Evolutionary conservation across 2,113 vertebrate genomes (phyloP), one percentile per base, ranked within the genome.

Genomic region (Anseranas semipalmata): DNA sequence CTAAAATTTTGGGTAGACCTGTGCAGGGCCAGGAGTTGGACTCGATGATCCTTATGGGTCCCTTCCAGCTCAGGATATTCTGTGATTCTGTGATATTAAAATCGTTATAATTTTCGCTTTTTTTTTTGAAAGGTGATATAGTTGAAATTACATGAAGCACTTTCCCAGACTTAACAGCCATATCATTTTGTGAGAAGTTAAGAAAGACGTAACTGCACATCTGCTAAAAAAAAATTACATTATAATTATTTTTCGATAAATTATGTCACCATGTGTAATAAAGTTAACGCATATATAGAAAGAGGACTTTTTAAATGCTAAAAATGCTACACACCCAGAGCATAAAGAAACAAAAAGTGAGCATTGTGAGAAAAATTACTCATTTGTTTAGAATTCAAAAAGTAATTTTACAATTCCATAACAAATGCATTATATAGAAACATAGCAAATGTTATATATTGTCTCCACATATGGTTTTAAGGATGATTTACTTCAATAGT

Each of bases 401-500:
- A 52, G 20, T 39, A 72, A 83, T 83, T 43, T 79, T 50, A 56
- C 12, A 72, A 21, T 63, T 89, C 70, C 28, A 71, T 35, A 85
- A 65, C 5, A 18, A 71, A 50, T 27, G 9, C 8, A 27, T 32
- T 53, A 30, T 27, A 77, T 6, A 74, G 37, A 21, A 93, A 52
- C 19, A 68, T 8, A 63, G 20, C 6, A 80, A 73, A 66, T 53
- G 25, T 37, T 90, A 76, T 1, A 79, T 52, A 70, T 77, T 90
- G 22, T 66, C 33, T 95, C 46, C n/a, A 87, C 37, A 87, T 46
- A 52, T 4, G 8, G 3, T 79, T 94, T 77, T 81, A 92, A 96
- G 67, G 32, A 88, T 89, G 46, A 95, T 71, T 90, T 83, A 87
- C 83, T 93, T 92, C 91, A 81, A 60, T 46, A 90, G 67, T 67